Evolutionary conservation across 1,140 invertebrate genomes (phyloP), one percentile per base, ranked within the genome.

Genomic region (Hycleus cichorii): DNA sequence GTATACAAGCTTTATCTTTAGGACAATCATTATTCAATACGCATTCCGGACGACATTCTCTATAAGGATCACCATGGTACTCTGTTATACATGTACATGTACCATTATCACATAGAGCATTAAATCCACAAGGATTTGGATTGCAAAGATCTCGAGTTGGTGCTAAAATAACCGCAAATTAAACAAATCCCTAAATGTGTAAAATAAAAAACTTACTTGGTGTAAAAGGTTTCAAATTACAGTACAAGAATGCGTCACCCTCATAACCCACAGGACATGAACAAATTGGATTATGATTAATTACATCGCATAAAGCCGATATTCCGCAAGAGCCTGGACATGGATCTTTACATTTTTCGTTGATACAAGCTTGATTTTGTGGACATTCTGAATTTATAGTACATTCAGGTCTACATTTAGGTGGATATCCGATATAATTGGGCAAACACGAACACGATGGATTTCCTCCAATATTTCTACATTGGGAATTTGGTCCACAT

Each of bases 1-100:
- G 78, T 44, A 86, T 76, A 56, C 87, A 89, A 45, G 86, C 83
- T 59, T 78, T 80, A 62, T 83, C 76, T 38, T 77, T 75, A 1
- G 80, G 62, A 68, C 89, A 91, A 49, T 91, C 87, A 0, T 79
- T 75, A 69, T 84, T 81, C 0, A 81, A 66, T 1, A 81, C 78
- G 67, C 86, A 89, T 67, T 90, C 87, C 6, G 86, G 85, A 51
- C 84, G 74, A 66, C 88, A 90, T 55, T 80, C 80, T 12, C 79
- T 78, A 47, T 81, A 81, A 10, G 87, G 85, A 55, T 78, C 79
- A 32, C 83, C 88, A 25, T 80, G 78, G 67, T 88, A 89, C 68
- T 86, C 84, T 2, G 80, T 77, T 57, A 84, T 69, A 67, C 88
- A 91, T 11, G 78, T 77, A 60, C 83, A 86, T 3, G 76, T 66